Percentiles rank a stretch among this genome's conserved stretches.
These are phyloP conservation scores for Paradisaea rubra DNA, from an alignment of 2,113 vertebrate species.

Conservation along the genomic window DNA sequence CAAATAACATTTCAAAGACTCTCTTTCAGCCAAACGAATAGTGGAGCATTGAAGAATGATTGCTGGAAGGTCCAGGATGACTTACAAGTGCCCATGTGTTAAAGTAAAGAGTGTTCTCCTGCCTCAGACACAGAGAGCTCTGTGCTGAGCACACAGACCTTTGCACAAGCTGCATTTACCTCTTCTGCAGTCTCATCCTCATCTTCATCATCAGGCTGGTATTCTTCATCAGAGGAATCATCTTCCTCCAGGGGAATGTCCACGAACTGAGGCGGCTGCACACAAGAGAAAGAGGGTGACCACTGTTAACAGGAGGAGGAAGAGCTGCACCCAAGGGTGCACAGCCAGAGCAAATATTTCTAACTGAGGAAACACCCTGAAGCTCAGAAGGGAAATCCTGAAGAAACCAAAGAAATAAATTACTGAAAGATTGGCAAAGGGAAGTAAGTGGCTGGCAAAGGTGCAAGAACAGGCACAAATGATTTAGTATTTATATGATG, in stretches of 20 bases:
- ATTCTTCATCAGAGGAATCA: constrained; percentile 95
- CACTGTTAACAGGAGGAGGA: neutral
- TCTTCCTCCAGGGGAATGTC: constrained; percentile 93
- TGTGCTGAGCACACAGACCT: neutral
- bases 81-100: accelerated
- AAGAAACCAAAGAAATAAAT: neutral
- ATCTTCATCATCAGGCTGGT: constrained; percentile 91
- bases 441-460: neutral
- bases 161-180: constrained; percentile 49
- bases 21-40: neutral
- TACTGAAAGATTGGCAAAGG: neutral
- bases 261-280: constrained; percentile 90
- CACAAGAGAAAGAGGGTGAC: neutral
- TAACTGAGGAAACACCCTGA: neutral
- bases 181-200: constrained; percentile 93
- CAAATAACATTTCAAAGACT: neutral
- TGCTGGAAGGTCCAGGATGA: no score
- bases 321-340: neutral
- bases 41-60: accelerated
- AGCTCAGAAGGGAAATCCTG: neutral
- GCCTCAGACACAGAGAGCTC: neutral
- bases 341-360: neutral
- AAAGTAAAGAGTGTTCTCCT: neutral
- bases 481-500: neutral
- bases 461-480: neutral